Evolutionary conservation across 2,797 vertebrate species (phyloP), one percentile per base, ranked within the genome.

Genomic region (Somateria mollissima): DNA sequence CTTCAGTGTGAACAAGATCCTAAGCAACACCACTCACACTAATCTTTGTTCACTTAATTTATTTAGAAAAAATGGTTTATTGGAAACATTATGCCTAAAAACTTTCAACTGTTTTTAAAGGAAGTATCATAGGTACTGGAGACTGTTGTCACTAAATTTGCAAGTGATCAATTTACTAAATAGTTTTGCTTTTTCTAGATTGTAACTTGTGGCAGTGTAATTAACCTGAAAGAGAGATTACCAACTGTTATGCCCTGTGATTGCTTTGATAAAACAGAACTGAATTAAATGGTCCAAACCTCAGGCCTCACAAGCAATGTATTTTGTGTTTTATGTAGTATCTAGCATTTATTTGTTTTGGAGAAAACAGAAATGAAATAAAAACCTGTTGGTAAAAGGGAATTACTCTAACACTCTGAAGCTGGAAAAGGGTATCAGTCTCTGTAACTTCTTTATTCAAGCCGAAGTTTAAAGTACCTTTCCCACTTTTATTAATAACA

Each of bases 21-120:
- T 3, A 41, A 61, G 16, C 53, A 32, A 8, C 54, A 28, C 28
- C 10, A 8, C 11, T 41, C 39, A 2, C 1, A 11, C 14, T 22
- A 25, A 25, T 7, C 30, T 65, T 43, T 15, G 57, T 3, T 27
- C 32, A 20, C 0, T 0, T 0, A 4, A 15, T 2, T 58, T 1
- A 12, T 14, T 61, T 30, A 32, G 66, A 65, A 84, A 64, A 89
- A 22, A 2, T 7, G 22, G 4, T 18, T 81, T 54, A 15, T 25
- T 65, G 7, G 56, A 27, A 92, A 20, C 7, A 36, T 2, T 3
- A 1, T 7, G 13, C 54, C 79, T n/a, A 43, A 36, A 37, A 92
- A 78, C 16, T 39, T 61, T 0, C 3, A 5, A 2, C 6, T 39
- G 16, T 9, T 77, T 77, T 64, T 25, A 32, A 80, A 74, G 41